Conservation (phyloP, 2,888 invertebrate species). For the Apoderus coryli region DNA sequence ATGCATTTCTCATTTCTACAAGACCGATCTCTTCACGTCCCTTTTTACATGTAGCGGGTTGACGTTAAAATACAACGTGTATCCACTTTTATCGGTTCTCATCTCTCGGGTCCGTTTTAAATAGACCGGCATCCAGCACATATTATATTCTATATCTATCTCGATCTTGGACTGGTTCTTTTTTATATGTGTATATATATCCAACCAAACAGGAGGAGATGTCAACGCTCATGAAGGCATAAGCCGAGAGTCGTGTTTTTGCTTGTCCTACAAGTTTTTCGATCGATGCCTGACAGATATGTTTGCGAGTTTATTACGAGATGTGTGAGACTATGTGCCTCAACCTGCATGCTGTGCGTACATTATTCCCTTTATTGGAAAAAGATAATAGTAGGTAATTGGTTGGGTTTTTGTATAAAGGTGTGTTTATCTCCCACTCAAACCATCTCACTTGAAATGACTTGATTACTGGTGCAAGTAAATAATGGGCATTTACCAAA, state of each 20-base stretch:
- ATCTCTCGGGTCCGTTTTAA: constrained; percentile 28
- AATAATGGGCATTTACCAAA: too few species aligned
- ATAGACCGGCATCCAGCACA: constrained; percentile 27
- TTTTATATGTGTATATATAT: too few species aligned
- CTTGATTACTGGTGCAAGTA: too few species aligned
- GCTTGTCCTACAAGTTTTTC: constrained; percentile 28
- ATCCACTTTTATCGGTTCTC: constrained; percentile 24
- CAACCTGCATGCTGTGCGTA: too few species aligned
- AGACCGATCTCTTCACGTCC: constrained; percentile 16
- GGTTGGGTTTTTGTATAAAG: too few species aligned
- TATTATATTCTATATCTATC: constrained; percentile 24
- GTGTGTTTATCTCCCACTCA: too few species aligned
- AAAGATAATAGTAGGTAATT: too few species aligned
- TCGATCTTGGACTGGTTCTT: constrained; percentile 26
- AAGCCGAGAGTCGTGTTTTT: constrained; percentile 22
- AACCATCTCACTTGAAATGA: too few species aligned
- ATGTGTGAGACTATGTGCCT: too few species aligned
- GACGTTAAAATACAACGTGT: constrained; percentile 29
- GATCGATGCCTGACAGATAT: constrained; percentile 25
- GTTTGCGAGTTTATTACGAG: constrained; percentile 26
- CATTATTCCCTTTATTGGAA: too few species aligned
- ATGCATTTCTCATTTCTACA: constrained; percentile 19
- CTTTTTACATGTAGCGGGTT: constrained; percentile 13
- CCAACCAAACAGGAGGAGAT: too few species aligned
- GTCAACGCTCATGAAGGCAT: too few species aligned